These are phyloP conservation scores for Drosophila maculinotata DNA, from an alignment of 2,888 invertebrate genomes.

Conservation along the genomic window DNA sequence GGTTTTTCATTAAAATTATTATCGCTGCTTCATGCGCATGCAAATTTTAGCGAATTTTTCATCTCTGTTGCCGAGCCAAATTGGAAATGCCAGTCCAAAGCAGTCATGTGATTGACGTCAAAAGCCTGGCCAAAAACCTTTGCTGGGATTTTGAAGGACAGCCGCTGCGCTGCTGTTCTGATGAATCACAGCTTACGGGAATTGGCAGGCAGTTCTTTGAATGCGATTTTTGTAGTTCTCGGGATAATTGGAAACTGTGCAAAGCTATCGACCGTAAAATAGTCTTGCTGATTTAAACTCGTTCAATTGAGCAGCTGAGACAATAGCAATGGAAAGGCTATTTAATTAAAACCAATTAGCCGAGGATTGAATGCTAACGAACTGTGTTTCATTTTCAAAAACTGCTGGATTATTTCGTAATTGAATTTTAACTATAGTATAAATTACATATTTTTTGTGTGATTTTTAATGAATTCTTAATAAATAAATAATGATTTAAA, in stretches of 20 bases:
- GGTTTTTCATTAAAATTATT: constrained; percentile 58
- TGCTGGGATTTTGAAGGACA: background rate
- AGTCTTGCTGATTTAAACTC: constrained; percentile 7
- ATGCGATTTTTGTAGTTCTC: background rate
- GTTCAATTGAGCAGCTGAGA: constrained; percentile 4
- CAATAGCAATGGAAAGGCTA: background rate
- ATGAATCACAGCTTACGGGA: constrained; percentile 13
- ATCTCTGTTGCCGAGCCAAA: constrained; percentile 20
- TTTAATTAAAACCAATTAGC: background rate
- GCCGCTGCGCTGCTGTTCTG: background rate
- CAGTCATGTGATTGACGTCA: constrained; percentile 59
- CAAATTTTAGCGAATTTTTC: constrained; percentile 29
- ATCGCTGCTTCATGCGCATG: constrained; percentile 12
- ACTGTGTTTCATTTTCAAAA: too few relatives aligned
- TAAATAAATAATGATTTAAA: too few relatives aligned
- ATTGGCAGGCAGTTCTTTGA: constrained; percentile 7
- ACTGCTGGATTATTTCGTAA: too few relatives aligned
- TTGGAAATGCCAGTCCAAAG: constrained; percentile 47
- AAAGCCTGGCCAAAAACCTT: constrained; percentile 18
- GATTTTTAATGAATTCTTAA: too few relatives aligned
- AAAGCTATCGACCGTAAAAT: background rate
- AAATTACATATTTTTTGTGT: too few relatives aligned
- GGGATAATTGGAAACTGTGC: constrained; percentile 10
- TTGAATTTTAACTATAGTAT: too few relatives aligned
- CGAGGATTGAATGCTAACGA: too few relatives aligned